phyloP scores from a whole-genome alignment of 2,888 invertebrate species.

The Coelinius sp. region DNA sequence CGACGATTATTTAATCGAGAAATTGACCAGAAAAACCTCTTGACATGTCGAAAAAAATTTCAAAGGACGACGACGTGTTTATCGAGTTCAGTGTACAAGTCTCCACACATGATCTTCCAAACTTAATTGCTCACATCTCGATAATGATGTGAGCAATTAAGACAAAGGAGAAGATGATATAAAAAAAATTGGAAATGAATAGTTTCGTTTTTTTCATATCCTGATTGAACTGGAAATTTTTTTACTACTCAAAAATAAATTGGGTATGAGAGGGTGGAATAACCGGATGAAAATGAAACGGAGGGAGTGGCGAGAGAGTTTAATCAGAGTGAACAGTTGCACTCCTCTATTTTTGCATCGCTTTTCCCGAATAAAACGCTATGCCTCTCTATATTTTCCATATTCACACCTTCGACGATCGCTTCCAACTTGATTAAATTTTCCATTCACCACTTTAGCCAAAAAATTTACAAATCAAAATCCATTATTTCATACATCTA shows the following conservation, averaged over 20 bases:
- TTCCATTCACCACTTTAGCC: not conserved
- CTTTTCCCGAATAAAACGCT: not conserved
- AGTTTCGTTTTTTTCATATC: not conserved
- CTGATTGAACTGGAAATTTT: not conserved
- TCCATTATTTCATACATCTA: not conserved
- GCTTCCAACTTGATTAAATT: not conserved
- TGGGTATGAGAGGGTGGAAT: not conserved
- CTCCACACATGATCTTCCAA: no score
- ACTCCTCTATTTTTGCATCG: not conserved
- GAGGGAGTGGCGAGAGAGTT: not conserved
- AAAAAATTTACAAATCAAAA: not conserved
- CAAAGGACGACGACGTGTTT: no score
- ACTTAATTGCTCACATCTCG: no score
- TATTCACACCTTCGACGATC: not conserved
- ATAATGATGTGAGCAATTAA: no score
- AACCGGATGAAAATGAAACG: constrained; percentile 12
- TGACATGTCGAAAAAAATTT: no score
- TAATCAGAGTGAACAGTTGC: constrained; percentile 9
- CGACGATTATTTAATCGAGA: no score
- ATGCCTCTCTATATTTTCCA: not conserved
- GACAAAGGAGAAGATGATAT: no score
- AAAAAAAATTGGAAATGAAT: not conserved
- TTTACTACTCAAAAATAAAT: not conserved
- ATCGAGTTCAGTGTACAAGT: no score
- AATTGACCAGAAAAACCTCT: no score